These are phyloP conservation scores for Cephalotes varians DNA, from an alignment of 2,888 invertebrate species.

Conservation along the genomic window DNA sequence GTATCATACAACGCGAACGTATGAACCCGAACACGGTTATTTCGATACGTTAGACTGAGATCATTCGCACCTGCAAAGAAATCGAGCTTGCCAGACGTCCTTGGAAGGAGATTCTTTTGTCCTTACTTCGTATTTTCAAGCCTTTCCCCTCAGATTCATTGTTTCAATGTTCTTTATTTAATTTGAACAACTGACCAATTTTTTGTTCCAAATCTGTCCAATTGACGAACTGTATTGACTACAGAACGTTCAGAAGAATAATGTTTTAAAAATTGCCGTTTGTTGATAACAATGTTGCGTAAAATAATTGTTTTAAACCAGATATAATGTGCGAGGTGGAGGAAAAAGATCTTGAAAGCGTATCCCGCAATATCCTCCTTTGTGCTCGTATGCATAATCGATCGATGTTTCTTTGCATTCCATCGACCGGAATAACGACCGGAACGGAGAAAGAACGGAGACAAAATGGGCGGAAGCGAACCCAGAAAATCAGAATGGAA, in stretches of 20 bases:
- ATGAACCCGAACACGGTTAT: slow-evolving; percentile 11
- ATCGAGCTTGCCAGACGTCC: slow-evolving; percentile 12
- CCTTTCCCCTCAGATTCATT: not conserved
- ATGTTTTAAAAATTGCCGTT: not conserved
- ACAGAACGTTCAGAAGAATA: not conserved
- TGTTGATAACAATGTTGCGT: not conserved
- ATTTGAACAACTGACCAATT: not conserved
- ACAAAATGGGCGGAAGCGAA: not conserved
- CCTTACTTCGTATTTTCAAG: not conserved
- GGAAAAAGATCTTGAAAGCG: slow-evolving; percentile 26
- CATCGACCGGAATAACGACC: slow-evolving; percentile 28
- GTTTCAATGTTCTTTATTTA: not conserved
- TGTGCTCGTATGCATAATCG: slow-evolving; percentile 65
- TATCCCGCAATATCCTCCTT: slow-evolving; percentile 59
- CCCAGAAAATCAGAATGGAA: slow-evolving; percentile 45
- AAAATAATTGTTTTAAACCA: slow-evolving; percentile 44
- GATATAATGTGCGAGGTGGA: slow-evolving; percentile 8
- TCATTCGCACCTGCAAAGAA: slow-evolving; percentile 36
- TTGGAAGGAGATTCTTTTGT: slow-evolving; percentile 14
- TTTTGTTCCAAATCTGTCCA: not conserved
- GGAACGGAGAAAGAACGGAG: slow-evolving; percentile 5
- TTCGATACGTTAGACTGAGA: not conserved
- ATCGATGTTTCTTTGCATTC: slow-evolving; percentile 55
- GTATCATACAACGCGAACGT: not conserved
- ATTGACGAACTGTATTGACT: not conserved